These are phyloP conservation scores for Euzophera pinguis DNA, from an alignment of 2,888 invertebrate species.

Conservation along the genomic window DNA sequence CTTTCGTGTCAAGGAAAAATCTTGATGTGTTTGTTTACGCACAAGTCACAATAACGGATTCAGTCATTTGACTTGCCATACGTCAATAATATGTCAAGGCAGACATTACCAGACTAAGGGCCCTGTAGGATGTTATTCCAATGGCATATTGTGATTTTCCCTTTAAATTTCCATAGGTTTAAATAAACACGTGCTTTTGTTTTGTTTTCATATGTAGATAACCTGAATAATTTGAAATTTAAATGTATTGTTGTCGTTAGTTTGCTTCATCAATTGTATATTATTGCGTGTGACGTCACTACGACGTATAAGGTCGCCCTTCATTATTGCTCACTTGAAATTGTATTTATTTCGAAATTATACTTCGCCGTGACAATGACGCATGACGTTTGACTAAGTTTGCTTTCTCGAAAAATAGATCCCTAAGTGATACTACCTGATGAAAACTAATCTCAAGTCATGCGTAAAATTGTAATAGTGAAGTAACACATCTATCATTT, in stretches of 20 bases:
- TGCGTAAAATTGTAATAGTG: background rate
- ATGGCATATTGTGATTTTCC: constrained; percentile 73
- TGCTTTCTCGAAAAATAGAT: background rate
- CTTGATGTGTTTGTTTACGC: too few relatives aligned
- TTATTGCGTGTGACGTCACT: constrained; percentile 36
- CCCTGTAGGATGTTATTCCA: constrained; percentile 62
- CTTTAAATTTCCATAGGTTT: constrained; percentile 66
- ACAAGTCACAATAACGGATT: too few relatives aligned
- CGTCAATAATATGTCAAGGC: too few relatives aligned
- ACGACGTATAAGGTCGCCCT: constrained; percentile 39
- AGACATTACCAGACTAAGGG: background rate
- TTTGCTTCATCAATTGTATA: constrained; percentile 52
- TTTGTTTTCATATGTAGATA: constrained; percentile 51
- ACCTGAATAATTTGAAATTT: constrained; percentile 50
- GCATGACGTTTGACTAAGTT: background rate
- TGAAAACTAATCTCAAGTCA: background rate
- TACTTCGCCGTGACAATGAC: constrained; percentile 17
- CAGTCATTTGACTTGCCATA: too few relatives aligned
- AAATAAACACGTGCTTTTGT: constrained; percentile 47
- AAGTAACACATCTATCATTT: constrained; percentile 29
- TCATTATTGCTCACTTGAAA: constrained; percentile 52
- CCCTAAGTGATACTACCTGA: background rate
- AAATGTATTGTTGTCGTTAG: constrained; percentile 46
- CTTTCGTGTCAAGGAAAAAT: background rate
- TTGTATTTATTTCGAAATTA: constrained; percentile 34